These are phyloP conservation scores for Archivesica marissinica DNA, from an alignment of 1,140 invertebrate species.

Conservation along the genomic window DNA sequence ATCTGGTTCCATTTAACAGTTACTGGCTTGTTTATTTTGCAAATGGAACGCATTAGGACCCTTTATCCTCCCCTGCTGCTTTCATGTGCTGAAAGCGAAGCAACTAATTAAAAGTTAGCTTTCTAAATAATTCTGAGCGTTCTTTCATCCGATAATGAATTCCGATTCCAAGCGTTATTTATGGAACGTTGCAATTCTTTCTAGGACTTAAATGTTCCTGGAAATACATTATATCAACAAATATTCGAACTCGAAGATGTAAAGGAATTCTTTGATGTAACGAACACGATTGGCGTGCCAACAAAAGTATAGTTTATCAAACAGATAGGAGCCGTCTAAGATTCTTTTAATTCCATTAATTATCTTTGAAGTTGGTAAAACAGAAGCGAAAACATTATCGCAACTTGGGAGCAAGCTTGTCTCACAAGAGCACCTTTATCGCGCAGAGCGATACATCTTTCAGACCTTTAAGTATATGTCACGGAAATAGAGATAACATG, in stretches of 20 bases:
- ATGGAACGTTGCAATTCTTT: background rate
- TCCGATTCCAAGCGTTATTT: background rate
- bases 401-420: background rate
- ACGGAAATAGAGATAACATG: background rate
- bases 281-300: background rate
- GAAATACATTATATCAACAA: background rate
- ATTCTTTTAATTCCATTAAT: constrained; percentile 30
- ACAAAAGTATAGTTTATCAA: constrained; percentile 21
- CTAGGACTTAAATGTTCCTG: background rate
- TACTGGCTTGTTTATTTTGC: constrained; percentile 28
- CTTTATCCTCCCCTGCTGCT: background rate
- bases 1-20: constrained; percentile 30
- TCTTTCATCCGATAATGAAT: background rate
- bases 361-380: constrained; percentile 35
- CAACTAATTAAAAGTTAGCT: constrained; percentile 8
- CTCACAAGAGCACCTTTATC: background rate
- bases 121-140: background rate
- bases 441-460: background rate
- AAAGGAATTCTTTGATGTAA: constrained; percentile 11
- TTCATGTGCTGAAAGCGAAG: background rate
- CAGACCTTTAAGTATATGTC: constrained; percentile 12
- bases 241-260: background rate
- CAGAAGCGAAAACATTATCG: constrained; percentile 22
- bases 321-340: background rate
- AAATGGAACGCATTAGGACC: constrained; percentile 38